Evolutionary conservation across 2,888 invertebrate species (phyloP).

Genomic region (Adineta ricciae): DNA sequence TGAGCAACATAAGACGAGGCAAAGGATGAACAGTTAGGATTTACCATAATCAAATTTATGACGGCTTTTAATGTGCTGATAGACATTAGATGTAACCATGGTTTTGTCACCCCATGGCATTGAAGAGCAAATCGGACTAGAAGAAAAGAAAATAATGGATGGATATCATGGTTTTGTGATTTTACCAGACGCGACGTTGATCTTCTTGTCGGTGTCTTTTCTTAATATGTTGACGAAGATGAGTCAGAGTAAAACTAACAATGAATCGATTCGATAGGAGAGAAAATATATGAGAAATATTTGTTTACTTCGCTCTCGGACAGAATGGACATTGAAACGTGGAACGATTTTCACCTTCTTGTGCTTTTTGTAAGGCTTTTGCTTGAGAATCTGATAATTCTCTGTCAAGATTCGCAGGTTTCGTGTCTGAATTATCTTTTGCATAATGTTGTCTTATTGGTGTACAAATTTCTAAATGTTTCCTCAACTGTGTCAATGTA

Average conservation of each 20-base stretch:
- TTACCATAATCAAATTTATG: constrained; percentile 1
- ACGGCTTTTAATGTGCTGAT: neutral
- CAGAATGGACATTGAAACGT: neutral
- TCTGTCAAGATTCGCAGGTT: neutral
- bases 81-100: neutral
- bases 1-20: neutral
- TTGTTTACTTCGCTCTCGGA: neutral
- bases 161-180: neutral
- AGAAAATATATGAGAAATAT: neutral
- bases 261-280: neutral
- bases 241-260: neutral
- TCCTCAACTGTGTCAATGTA: neutral
- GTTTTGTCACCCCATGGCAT: constrained; percentile 20
- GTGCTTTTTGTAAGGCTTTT: neutral
- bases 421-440: neutral
- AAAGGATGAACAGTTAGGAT: no score
- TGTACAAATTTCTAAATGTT: neutral
- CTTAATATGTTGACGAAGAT: constrained; percentile 20
- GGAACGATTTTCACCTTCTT: constrained; percentile 16
- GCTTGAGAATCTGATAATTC: neutral
- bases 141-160: neutral
- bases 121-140: neutral
- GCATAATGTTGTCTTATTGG: neutral
- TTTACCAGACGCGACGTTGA: constrained; percentile 10
- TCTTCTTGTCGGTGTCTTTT: neutral